Percentiles rank a stretch among this genome's conserved stretches.
Conservation (phyloP, 1,140 invertebrate genomes). For the Metopolophium dirhodum region DNA sequence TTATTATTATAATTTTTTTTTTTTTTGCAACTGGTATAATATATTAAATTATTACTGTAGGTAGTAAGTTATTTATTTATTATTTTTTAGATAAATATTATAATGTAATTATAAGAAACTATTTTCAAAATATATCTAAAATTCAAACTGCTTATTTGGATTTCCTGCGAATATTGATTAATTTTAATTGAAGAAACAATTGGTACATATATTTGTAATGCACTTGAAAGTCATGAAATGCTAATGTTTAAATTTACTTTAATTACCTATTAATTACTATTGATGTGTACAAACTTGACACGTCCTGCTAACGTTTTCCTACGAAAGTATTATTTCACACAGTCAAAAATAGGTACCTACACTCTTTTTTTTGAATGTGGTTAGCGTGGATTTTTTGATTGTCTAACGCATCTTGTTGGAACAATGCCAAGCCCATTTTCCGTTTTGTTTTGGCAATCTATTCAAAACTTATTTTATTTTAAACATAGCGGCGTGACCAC, state of each 20-base stretch:
- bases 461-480: slow-evolving; percentile 12
- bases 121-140: slow-evolving; percentile 37
- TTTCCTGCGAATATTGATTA: neutral
- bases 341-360: neutral
- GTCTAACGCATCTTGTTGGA: neutral
- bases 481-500: neutral
- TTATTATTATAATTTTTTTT: slow-evolving; percentile 22
- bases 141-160: slow-evolving; percentile 4
- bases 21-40: neutral
- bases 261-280: neutral
- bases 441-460: slow-evolving; percentile 29
- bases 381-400: neutral
- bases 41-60: slow-evolving; percentile 5
- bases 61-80: slow-evolving; percentile 35
- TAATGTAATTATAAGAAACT: slow-evolving; percentile 22
- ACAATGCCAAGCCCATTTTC: neutral
- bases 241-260: neutral
- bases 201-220: neutral
- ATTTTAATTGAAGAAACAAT: neutral
- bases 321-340: neutral
- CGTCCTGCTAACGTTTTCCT: neutral
- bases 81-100: slow-evolving; percentile 33
- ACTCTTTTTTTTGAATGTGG: neutral
- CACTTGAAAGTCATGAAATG: neutral
- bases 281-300: neutral